A percentile compares a stretch with the other conserved stretches of the same genome.
Conservation (phyloP, 1,140 invertebrate genomes). For the Bombyx mori region ASM3026992v2 NC_085130.1:1408501-1409000, state of each 20-base stretch:
- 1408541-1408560: too few relatives aligned
- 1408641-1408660: too few relatives aligned
- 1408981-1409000: constrained; percentile 89
- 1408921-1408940: not conserved
- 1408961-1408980: constrained; percentile 83
- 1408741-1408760: not conserved
- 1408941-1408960: constrained; percentile 4
- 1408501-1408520: too few relatives aligned
- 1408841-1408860: not conserved
- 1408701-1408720: too few relatives aligned
- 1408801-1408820: not conserved
- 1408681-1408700: too few relatives aligned
- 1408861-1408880: constrained; percentile 14
- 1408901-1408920: constrained; percentile 22
- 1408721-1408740: not conserved
- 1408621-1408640: too few relatives aligned
- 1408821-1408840: not conserved
- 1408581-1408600: too few relatives aligned
- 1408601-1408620: too few relatives aligned
- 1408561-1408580: too few relatives aligned
- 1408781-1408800: not conserved
- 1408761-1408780: not conserved
- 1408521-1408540: too few relatives aligned
- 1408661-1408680: too few relatives aligned
- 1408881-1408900: constrained; percentile 35